Evolutionary conservation across 2,888 invertebrate genomes (phyloP).

Genomic region (Hymenopus coronatus): DNA sequence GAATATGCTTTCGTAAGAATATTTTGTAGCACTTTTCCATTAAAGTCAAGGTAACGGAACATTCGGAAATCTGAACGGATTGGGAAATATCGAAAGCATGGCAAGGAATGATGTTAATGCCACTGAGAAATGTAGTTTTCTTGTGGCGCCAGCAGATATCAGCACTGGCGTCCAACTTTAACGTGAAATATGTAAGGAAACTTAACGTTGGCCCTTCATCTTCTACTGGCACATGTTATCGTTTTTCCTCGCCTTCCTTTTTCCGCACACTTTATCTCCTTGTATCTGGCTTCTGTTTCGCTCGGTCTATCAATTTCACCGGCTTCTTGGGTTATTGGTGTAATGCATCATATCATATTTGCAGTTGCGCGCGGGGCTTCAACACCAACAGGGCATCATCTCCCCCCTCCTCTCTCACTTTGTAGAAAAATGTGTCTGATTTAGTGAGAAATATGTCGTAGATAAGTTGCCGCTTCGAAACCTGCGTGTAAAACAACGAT

Average conservation of each 20-base stretch:
- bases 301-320: constrained; percentile 21
- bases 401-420: no score
- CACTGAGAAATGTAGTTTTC: constrained; percentile 22
- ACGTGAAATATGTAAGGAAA: constrained; percentile 33
- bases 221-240: constrained; percentile 18
- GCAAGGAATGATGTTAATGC: not conserved
- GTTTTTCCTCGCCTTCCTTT: not conserved
- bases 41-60: no score
- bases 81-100: not conserved
- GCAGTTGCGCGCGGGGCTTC: not conserved
- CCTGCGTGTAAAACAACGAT: no score
- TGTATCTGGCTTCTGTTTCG: not conserved
- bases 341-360: constrained; percentile 9
- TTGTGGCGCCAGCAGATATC: constrained; percentile 30
- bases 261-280: not conserved
- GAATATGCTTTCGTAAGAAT: no score
- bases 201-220: constrained; percentile 31
- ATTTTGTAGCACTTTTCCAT: no score
- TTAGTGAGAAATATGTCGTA: not conserved
- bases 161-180: constrained; percentile 27
- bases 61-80: not conserved
- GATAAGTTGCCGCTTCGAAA: not conserved
- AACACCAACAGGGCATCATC: not conserved
- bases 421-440: not conserved
- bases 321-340: not conserved